Percentiles rank a stretch among this genome's conserved stretches.
Conservation (phyloP, 2,888 invertebrate species). For the Dioctria rufipes region DNA sequence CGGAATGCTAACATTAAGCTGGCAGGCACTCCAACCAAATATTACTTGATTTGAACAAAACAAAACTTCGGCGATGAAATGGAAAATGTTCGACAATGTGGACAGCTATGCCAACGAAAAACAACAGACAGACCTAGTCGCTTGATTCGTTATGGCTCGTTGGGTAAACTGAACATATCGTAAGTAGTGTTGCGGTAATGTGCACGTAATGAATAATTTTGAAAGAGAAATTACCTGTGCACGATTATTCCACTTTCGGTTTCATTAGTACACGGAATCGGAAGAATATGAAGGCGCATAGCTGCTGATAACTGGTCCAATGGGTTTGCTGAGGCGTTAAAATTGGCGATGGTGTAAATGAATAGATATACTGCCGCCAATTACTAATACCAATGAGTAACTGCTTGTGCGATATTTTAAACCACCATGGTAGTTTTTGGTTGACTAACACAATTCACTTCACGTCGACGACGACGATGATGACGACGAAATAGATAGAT, state of each 20-base stretch:
- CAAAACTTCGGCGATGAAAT: constrained; percentile 16
- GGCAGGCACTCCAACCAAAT: no score
- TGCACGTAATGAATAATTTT: constrained; percentile 52
- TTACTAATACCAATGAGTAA: not conserved
- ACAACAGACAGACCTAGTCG: not conserved
- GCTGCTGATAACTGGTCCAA: constrained; percentile 23
- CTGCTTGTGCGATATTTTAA: constrained; percentile 12
- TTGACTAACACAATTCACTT: constrained; percentile 34
- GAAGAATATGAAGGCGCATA: constrained; percentile 57
- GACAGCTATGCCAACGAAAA: not conserved
- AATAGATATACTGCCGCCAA: constrained; percentile 9
- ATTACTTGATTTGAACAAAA: not conserved
- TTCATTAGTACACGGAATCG: constrained; percentile 62
- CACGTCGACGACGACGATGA: no score
- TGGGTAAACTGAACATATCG: constrained; percentile 31
- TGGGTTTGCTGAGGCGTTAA: constrained; percentile 30
- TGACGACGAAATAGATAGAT: not conserved
- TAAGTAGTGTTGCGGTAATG: constrained; percentile 49
- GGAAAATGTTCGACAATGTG: not conserved
- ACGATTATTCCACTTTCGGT: constrained; percentile 61
- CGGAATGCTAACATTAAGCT: no score
- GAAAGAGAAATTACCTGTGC: constrained; percentile 54
- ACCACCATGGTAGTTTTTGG: not conserved
- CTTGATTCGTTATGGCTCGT: constrained; percentile 28
- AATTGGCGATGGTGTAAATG: constrained; percentile 26